Base-by-base conservation (phyloP, 2,797 vertebrate species). In the Loriculus beryllinus region DNA sequence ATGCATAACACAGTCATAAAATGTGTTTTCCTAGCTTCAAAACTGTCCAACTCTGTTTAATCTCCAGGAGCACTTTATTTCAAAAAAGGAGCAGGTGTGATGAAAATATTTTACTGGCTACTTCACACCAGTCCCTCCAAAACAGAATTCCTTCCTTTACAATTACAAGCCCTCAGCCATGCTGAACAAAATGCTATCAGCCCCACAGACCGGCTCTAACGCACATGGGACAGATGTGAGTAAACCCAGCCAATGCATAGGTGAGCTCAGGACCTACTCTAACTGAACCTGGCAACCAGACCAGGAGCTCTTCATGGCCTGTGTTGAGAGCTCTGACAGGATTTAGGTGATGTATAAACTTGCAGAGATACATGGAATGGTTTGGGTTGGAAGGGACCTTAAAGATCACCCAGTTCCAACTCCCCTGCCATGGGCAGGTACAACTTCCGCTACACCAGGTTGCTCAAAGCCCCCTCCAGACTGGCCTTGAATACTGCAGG, bases 161-260 rank as follows among this genome's bases (percentile, higher is more conserved):
- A 91, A 57, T 23, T 26, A 16, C n/a, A 43, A 48, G 39, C 22
- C 47, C 26, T 88, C 33, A 40, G 35, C 19, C 35, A 62, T 0
- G 1, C n/a, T 70, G 79, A 90, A 57, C 45, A 54, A n/a, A 81
- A 39, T 2, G 2, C 40, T 25, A 33, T 35, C 37, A 12, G 33
- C 40, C 74, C 40, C 6, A 4, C 21, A 70, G 17, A 33, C 20
- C 7, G 4, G 39, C 33, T 80, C 43, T 67, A 47, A 59, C 1
- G 9, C 11, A 19, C 0, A 0, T 6, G 12, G 2, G 5, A 65
- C 17, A 86, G 20, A 43, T 1, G 1, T 1, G 0, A 88, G 69
- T 42, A 59, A 63, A 92, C 48, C 10, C 25, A 62, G 23, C 3
- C 31, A 28, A 1, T 33, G 54, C 8, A 17, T 1, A 72, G 35